Evolutionary conservation across 23 tunicate genomes (phyloP), one percentile per base, ranked within the genome.

Genomic region (Botrylloides violaceus): DNA sequence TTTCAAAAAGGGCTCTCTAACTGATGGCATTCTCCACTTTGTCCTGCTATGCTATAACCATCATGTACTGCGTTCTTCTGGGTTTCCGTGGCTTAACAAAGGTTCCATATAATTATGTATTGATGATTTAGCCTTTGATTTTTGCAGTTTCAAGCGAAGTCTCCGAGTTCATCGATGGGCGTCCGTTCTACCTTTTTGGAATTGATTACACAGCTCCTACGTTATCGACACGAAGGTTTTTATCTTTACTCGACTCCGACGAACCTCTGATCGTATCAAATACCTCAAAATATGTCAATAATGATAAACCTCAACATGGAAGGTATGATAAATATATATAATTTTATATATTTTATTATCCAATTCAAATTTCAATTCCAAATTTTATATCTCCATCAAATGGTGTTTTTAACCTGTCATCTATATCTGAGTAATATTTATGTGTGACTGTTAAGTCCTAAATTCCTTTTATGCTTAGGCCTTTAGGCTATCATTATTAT

Each of bases 101-200:
- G 58, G 21, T n/a, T n/a, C n/a, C n/a, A n/a, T n/a, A n/a, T n/a
- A n/a, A n/a, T n/a, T n/a, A n/a, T 0, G 58, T 49, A 20, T 19
- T 19, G 20, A 21, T 49, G 58, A 19, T 20, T 64, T n/a, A n/a
- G n/a, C n/a, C n/a, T 48, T 72, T 65, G 53, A 60, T 24, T 79
- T 6, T 66, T 79, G 2, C 81, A 85, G 94, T 75, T 25, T 73
- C 77, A 5, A 58, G 72, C 29, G 81, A 85, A 23, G 77, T 79
- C 0, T 32, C 66, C 0, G 77, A 79, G 43, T 85, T 85, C 32
- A 39, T 36, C 0, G 94, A 79, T 64, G 85, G 76, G 26, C 33
- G 35, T 6, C 50, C 77, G 4, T 85, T 85, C 58, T 85, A 79
- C 70, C 21, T 85, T 48, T 85, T 85, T 28, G 79, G 66, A 35